Conservation (phyloP, 2,113 vertebrate genomes). For the Melanerpes aurifrons region DNA sequence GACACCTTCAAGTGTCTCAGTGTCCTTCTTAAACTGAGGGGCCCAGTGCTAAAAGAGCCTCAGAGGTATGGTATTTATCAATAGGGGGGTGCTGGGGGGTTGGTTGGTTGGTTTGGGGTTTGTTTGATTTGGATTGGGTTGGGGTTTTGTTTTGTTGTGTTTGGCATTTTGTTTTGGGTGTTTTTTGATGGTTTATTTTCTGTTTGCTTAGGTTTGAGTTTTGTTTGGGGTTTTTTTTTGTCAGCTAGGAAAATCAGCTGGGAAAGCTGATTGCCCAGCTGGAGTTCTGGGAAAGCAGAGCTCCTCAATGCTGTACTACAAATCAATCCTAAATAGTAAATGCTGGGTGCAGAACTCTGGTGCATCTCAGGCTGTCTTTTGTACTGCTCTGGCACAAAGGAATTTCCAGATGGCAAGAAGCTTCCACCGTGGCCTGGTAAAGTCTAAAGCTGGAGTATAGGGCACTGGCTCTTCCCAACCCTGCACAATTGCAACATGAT, state of each 20-base stretch:
- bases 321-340: not conserved
- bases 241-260: not conserved
- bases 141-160: no score
- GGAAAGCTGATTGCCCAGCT: not conserved
- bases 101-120: no score
- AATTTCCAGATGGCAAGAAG: not conserved
- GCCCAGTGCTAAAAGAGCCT: not conserved
- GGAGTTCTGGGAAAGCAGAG: not conserved
- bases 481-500: not conserved
- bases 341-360: not conserved
- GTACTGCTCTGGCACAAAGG: not conserved
- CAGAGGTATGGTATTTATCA: not conserved
- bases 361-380: not conserved
- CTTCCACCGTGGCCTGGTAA: not conserved
- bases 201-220: no score
- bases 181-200: no score
- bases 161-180: no score
- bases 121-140: no score
- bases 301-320: not conserved
- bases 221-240: not conserved
- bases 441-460: not conserved
- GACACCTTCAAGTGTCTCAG: no score
- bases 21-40: no score
- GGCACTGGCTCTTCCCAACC: not conserved
- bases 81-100: not conserved